Evolutionary conservation across 2,113 vertebrate species (phyloP).

Genomic region (Eudyptes chrysolophus): DNA sequence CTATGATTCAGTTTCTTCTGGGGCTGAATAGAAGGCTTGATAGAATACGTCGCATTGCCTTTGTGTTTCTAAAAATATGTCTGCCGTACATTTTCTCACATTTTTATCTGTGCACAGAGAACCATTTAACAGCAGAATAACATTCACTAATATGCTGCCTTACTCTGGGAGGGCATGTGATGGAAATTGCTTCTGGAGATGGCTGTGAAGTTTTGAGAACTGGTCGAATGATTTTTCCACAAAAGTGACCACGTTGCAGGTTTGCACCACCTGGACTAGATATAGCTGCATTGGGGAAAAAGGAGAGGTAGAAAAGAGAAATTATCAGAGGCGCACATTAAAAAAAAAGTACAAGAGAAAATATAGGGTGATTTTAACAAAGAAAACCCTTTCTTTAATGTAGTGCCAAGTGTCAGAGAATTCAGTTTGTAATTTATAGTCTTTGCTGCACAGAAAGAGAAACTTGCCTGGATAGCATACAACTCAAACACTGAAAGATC

Average conservation of each 20-base stretch:
- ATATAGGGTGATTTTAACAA: conserved; percentile 16
- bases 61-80: conserved; percentile 29
- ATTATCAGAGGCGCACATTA: background rate
- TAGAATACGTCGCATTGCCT: background rate
- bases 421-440: conserved; percentile 1
- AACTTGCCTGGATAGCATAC: background rate
- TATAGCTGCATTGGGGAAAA: conserved; percentile 72
- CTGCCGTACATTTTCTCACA: background rate
- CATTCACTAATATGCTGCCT: conserved; percentile 20
- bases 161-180: conserved; percentile 82
- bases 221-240: conserved; percentile 80
- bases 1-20: background rate
- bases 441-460: background rate
- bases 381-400: conserved; percentile 36
- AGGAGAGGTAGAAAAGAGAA: background rate
- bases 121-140: background rate
- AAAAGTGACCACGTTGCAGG: conserved; percentile 73
- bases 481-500: conserved; percentile 35
- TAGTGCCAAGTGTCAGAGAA: conserved; percentile 5
- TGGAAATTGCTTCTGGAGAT: conserved; percentile 82
- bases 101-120: background rate
- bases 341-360: background rate
- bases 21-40: background rate
- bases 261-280: conserved; percentile 74
- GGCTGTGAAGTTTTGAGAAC: conserved; percentile 81